A percentile compares a stretch with the other conserved stretches of the same genome.
phyloP scores from a whole-genome alignment of 2,888 invertebrate genomes.

The Oligia strigilis region DNA sequence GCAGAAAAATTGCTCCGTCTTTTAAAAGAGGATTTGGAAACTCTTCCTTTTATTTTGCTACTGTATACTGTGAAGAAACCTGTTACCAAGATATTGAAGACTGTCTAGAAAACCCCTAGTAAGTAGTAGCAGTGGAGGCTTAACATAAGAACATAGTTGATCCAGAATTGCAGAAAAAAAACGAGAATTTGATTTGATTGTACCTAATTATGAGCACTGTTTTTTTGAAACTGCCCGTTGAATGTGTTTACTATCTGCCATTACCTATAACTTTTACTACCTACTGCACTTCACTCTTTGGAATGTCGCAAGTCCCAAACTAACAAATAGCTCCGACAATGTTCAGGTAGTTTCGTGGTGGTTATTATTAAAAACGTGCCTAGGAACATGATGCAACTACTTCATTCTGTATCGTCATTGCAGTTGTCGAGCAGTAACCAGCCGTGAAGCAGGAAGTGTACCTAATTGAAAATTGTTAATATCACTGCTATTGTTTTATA shows the following conservation, averaged over 20 bases:
- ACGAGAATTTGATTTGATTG: neutral
- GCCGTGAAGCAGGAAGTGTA: constrained; percentile 14
- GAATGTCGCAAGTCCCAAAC: constrained; percentile 2
- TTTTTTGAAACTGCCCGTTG: neutral
- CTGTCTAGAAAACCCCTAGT: neutral
- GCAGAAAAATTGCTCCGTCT: neutral
- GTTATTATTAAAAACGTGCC: constrained; percentile 26
- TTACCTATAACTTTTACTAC: neutral
- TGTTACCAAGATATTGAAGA: neutral
- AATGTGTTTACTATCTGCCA: neutral
- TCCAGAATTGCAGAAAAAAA: neutral
- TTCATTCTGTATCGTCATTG: constrained; percentile 39
- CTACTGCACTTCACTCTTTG: neutral
- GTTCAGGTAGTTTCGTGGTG: constrained; percentile 19
- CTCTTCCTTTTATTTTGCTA: neutral
- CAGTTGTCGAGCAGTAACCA: constrained; percentile 2
- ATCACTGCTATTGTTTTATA: constrained; percentile 4
- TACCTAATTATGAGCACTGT: neutral
- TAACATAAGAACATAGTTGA: neutral
- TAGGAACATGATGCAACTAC: constrained; percentile 57
- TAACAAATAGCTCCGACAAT: constrained; percentile 6
- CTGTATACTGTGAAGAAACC: neutral
- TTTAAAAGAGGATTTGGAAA: neutral
- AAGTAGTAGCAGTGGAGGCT: neutral
- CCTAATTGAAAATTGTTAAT: constrained; percentile 5